A percentile compares a stretch with the other conserved stretches of the same genome.
These are phyloP conservation scores for Scylla paramamosain DNA, from an alignment of 1,140 invertebrate species.

Conservation along the genomic window DNA sequence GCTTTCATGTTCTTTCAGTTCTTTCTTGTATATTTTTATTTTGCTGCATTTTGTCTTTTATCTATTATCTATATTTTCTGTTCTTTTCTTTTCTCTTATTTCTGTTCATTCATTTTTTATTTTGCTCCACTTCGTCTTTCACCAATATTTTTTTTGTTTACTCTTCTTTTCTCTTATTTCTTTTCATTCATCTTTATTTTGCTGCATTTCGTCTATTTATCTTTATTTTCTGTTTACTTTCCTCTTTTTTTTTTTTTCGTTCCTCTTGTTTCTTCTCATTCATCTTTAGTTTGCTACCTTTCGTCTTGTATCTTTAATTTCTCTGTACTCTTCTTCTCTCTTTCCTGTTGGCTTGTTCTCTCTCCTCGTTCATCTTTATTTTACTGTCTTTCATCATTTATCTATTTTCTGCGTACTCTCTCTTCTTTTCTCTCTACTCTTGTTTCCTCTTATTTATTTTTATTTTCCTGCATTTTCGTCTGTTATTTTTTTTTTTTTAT, in stretches of 20 bases:
- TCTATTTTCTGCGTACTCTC: neutral
- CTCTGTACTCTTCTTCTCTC: neutral
- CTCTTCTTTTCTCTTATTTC: neutral
- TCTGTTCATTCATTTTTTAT: no score
- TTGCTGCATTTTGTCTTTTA: neutral
- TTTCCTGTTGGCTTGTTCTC: neutral
- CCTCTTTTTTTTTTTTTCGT: no score
- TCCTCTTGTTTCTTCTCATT: neutral
- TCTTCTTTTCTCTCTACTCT: neutral
- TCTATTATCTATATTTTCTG: neutral
- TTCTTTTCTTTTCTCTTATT: neutral
- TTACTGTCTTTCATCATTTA: neutral
- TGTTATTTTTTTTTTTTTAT: neutral
- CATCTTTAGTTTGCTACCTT: no score
- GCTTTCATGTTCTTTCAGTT: neutral
- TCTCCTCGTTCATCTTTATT: neutral
- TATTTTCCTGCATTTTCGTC: neutral
- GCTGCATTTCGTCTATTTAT: neutral
- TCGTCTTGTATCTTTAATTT: no score
- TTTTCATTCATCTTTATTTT: neutral
- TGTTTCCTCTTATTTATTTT: neutral
- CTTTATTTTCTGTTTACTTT: neutral
- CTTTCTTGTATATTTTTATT: no score
- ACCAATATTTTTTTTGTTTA: neutral
- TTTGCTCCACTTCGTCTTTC: neutral